phyloP scores from a whole-genome alignment of 1,140 invertebrate species.

The Littorina saxatilis region DNA sequence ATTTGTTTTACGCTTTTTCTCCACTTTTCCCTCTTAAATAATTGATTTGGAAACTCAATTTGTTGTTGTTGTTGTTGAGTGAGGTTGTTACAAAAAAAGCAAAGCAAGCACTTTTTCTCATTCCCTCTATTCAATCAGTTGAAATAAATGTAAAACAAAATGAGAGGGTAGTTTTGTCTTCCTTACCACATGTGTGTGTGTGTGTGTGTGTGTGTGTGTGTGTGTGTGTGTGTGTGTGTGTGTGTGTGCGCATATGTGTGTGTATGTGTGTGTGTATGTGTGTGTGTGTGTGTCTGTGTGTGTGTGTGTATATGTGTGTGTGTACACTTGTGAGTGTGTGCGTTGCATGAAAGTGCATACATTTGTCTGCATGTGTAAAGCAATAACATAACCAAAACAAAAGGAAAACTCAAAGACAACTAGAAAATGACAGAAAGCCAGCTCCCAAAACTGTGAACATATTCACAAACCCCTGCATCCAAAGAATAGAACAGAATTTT shows the following conservation, averaged over 20 bases:
- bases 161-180: too few relatives aligned
- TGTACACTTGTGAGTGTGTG: not conserved
- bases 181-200: not conserved
- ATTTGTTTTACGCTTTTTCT: too few relatives aligned
- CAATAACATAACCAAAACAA: not conserved
- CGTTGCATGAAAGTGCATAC: not conserved
- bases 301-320: not conserved
- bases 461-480: not conserved
- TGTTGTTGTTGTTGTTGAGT: too few relatives aligned
- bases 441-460: not conserved
- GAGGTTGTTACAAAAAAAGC: too few relatives aligned
- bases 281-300: slow-evolving; percentile 2
- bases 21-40: too few relatives aligned
- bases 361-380: not conserved
- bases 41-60: too few relatives aligned
- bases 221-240: not conserved
- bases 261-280: not conserved
- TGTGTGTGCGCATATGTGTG: not conserved
- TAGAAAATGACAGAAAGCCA: too few relatives aligned
- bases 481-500: not conserved
- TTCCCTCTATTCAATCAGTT: too few relatives aligned
- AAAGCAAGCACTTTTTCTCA: too few relatives aligned
- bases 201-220: not conserved
- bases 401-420: not conserved
- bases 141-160: too few relatives aligned